Conservation (phyloP, 2,797 vertebrate genomes). For the Tamandua tetradactyla region DNA sequence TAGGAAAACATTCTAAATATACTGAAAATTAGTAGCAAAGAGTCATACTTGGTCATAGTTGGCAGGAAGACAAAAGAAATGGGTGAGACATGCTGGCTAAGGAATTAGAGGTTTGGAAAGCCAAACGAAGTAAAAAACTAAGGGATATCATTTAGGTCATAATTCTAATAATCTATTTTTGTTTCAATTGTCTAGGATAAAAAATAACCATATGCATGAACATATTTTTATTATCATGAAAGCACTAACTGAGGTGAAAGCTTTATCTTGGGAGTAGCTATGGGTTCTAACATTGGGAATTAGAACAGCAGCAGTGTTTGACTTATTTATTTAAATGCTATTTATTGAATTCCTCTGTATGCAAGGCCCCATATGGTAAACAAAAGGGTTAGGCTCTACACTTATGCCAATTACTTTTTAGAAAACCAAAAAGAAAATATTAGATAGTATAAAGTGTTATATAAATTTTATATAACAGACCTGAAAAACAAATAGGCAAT, state of each 20-base stretch:
- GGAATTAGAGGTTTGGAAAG: neutral
- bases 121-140: neutral
- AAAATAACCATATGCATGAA: neutral
- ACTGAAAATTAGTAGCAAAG: neutral
- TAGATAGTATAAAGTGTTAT: too few species aligned
- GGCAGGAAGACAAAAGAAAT: neutral
- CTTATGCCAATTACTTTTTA: neutral
- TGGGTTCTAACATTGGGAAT: neutral
- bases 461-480: neutral
- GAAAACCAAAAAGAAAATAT: neutral
- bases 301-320: neutral
- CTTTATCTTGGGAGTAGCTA: neutral
- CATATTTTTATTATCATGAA: neutral
- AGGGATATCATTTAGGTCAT: neutral
- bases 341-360: neutral
- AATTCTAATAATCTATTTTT: neutral
- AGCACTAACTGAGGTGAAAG: neutral
- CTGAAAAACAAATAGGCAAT: neutral
- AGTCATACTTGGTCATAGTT: neutral
- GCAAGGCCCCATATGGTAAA: neutral
- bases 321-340: neutral
- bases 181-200: neutral
- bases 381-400: neutral
- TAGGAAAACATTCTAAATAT: neutral
- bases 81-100: neutral